Evolutionary conservation across 1,140 invertebrate species (phyloP).

Genomic region (Eueides isabella): DNA sequence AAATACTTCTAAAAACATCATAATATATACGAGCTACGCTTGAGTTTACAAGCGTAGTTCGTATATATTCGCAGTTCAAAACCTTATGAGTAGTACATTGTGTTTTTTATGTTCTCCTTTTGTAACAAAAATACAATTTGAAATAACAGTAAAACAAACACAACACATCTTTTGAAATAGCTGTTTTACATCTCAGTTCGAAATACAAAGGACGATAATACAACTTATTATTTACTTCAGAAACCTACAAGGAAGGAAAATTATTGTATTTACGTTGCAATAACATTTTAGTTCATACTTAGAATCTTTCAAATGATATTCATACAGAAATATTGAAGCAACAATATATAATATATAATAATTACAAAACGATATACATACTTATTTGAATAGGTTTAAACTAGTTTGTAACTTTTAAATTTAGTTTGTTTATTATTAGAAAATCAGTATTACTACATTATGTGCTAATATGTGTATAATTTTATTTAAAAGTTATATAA

Average conservation of each 20-base stretch:
- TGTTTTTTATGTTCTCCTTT: not conserved
- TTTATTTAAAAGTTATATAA: too few species aligned
- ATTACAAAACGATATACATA: too few species aligned
- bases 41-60: too few species aligned
- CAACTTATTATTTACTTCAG: not conserved
- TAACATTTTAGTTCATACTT: not conserved
- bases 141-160: not conserved
- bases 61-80: too few species aligned
- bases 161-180: not conserved
- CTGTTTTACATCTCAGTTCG: not conserved
- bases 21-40: not conserved
- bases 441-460: too few species aligned
- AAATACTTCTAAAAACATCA: not conserved
- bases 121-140: not conserved
- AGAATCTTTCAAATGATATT: not conserved
- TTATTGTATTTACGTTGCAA: not conserved
- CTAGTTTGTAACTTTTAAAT: too few species aligned
- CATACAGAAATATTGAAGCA: not conserved
- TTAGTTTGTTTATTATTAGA: too few species aligned
- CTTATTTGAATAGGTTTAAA: too few species aligned
- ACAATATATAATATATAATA: not conserved
- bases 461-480: too few species aligned
- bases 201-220: not conserved
- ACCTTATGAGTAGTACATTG: not conserved
- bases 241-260: slow-evolving; percentile 3